Percentiles rank a stretch among this genome's conserved stretches.
Evolutionary conservation across 2,888 invertebrate species (phyloP).

Genomic region (Perizoma affinitatum): DNA sequence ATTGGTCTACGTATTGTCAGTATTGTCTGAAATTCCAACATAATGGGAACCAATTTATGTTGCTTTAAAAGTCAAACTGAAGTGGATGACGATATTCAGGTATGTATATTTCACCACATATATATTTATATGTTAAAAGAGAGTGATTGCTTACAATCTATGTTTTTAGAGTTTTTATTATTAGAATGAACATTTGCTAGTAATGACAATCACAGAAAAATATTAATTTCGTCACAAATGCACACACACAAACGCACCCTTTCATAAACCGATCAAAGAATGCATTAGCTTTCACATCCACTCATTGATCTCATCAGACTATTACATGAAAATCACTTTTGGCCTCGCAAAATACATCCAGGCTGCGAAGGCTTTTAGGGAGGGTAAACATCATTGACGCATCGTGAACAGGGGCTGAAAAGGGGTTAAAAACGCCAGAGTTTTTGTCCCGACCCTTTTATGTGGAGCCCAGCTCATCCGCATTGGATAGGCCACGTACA

Average conservation of each 20-base stretch:
- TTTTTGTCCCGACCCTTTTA: constrained; percentile 62
- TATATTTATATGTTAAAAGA: no score
- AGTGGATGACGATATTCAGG: no score
- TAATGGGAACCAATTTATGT: constrained; percentile 1
- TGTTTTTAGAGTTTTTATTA: no score
- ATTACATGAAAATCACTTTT: constrained; percentile 51
- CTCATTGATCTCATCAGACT: constrained; percentile 52
- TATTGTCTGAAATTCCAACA: constrained; percentile 7
- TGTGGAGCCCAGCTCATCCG: constrained; percentile 44
- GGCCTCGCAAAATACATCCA: constrained; percentile 45
- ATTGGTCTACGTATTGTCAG: constrained; percentile 28
- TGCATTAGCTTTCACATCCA: constrained; percentile 40
- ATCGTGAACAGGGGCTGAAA: constrained; percentile 64
- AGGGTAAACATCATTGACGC: constrained; percentile 77
- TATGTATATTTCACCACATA: no score
- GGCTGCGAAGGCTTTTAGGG: constrained; percentile 66
- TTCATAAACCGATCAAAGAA: constrained; percentile 16
- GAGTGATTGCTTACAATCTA: no score
- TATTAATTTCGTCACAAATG: no score
- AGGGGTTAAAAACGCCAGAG: constrained; percentile 62
- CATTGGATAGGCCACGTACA: constrained; percentile 27
- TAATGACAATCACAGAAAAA: no score
- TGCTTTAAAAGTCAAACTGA: background rate
- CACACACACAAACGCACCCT: background rate
- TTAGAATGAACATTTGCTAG: no score